Percentiles rank a stretch among this genome's conserved stretches.
These are phyloP conservation scores for Odontomachus brunneus DNA, from an alignment of 1,140 invertebrate genomes.

Conservation along the genomic window DNA sequence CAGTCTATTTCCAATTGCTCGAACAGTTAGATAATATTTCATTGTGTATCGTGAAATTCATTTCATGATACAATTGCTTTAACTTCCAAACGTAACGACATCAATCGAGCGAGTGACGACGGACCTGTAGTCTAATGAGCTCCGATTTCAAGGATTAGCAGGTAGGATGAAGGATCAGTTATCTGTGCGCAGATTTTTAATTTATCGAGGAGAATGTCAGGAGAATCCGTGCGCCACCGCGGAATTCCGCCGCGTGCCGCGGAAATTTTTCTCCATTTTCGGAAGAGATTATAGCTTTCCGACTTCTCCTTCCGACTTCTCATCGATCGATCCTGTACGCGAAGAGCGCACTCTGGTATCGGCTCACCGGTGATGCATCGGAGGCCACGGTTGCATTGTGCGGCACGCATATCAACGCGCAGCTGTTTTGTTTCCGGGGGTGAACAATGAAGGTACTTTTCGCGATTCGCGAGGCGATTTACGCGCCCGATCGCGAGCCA, in stretches of 20 bases:
- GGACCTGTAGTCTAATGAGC: slow-evolving; percentile 3
- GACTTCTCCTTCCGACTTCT: neutral
- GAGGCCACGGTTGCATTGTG: slow-evolving; percentile 2
- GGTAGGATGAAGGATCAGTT: neutral
- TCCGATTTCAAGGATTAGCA: neutral
- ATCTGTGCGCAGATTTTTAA: neutral
- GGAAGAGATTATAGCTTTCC: slow-evolving; percentile 18
- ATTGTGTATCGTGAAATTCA: no score
- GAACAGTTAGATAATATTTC: no score
- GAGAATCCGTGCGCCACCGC: neutral
- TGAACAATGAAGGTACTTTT: slow-evolving; percentile 41
- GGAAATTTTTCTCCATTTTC: neutral
- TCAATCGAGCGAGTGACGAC: no score
- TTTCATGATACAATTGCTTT: no score
- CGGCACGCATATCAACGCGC: neutral
- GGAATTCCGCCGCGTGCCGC: no score
- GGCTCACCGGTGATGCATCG: neutral
- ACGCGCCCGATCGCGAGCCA: slow-evolving; percentile 23
- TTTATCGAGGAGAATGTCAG: slow-evolving; percentile 11
- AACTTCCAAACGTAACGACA: no score
- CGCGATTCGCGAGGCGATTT: slow-evolving; percentile 33
- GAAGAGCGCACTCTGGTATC: neutral
- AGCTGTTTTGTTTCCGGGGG: slow-evolving; percentile 4
- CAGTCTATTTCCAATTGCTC: no score
- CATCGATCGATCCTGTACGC: neutral